Base-by-base conservation (phyloP, 2,888 invertebrate species). In the Andrena camellia region DNA sequence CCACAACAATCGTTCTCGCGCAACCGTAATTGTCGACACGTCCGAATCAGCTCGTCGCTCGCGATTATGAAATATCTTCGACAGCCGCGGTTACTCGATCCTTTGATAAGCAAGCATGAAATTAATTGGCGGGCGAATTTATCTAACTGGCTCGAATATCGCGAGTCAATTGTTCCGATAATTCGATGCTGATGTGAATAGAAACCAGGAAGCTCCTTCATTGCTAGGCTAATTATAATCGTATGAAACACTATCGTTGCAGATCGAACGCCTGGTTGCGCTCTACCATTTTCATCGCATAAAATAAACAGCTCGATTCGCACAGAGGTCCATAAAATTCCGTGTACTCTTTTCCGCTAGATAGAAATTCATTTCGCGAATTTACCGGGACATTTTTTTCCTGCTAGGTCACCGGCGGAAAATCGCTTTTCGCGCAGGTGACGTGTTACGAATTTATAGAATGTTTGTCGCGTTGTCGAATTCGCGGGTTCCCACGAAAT, bases 391-490 rank as follows among this genome's bases (percentile, higher is more conserved):
- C 54, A 76, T 76, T 76, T 42, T 63, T 73, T 42, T 5, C 23
- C 26, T 17, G 33, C 13, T 17, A 31, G 42, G 20, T 50, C 70
- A 5, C 72, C n/a, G 42, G 54, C 52, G 73, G 54, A 31, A 63
- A 76, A 63, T 52, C 63, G 73, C 57, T 76, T 73, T 73, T 26
- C 73, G 54, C 73, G 54, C 64, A 63, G 71, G 35, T 35, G 57
- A n/a, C 33, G 64, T 48, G 74, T 77, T 57, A 59, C 29, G 66
- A 29, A 74, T 78, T 78, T 74, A 60, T 78, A 52, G 50, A 78
- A 78, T 67, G 74, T 78, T 74, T 66, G 75, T 74, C 59, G 35
- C 31, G 75, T 74, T 66, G 59, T 73, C 59, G 33, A 57, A 57
- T 10, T 64, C 60, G 64, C 78, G 48, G 66, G 26, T 57, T 26